A percentile compares a stretch with the other conserved stretches of the same genome.
These are phyloP conservation scores for Heteractis magnifica DNA, from an alignment of 92 coral and sea anemone species.

Conservation along the genomic window DNA sequence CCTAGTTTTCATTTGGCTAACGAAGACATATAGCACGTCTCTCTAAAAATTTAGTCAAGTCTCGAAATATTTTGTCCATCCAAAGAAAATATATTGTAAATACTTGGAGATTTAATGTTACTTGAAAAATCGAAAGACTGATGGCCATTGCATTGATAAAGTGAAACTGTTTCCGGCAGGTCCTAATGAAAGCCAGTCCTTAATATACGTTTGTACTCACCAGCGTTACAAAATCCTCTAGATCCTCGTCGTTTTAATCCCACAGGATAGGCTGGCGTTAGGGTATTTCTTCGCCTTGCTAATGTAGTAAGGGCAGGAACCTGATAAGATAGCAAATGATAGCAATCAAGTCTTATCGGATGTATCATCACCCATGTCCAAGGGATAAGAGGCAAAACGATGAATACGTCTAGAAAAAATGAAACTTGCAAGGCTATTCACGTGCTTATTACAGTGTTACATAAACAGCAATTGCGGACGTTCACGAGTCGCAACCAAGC, in stretches of 20 bases:
- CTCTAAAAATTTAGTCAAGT: too few relatives aligned
- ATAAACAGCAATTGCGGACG: background rate
- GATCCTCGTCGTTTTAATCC: conserved; percentile 69
- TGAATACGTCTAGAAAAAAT: background rate
- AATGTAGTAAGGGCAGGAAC: conserved; percentile 76
- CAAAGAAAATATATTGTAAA: too few relatives aligned
- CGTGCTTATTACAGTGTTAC: too few relatives aligned
- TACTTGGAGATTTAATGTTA: too few relatives aligned
- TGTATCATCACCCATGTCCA: background rate
- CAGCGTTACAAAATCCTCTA: conserved; percentile 58
- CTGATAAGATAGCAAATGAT: conserved; percentile 28
- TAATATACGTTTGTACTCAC: conserved; percentile 27
- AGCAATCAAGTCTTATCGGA: too few relatives aligned
- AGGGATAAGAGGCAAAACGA: background rate
- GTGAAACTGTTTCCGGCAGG: too few relatives aligned
- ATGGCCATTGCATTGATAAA: too few relatives aligned
- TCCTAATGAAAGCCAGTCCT: background rate
- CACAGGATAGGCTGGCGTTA: conserved; percentile 76
- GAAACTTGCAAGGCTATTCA: too few relatives aligned
- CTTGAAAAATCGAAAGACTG: too few relatives aligned
- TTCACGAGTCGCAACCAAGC: background rate
- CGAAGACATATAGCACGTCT: too few relatives aligned
- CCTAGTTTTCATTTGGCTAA: too few relatives aligned
- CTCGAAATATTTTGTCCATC: too few relatives aligned
- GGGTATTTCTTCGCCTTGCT: conserved; percentile 71